Percentiles rank a stretch among this genome's conserved stretches.
phyloP scores from a whole-genome alignment of 2,797 vertebrate genomes.

The Schizopygopsis pylzovi region DNA sequence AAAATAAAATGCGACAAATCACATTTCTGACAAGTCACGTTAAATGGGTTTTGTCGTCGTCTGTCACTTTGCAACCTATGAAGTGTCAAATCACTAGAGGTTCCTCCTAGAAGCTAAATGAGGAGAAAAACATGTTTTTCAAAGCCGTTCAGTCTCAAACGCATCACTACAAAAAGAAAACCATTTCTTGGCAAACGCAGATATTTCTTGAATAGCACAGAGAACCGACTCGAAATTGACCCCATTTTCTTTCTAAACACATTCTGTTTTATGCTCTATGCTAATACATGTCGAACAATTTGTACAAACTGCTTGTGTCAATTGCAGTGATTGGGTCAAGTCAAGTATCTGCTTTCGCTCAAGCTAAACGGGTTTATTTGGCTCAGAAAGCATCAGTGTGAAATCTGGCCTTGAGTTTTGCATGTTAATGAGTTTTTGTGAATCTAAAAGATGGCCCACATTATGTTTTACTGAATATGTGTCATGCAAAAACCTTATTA shows the following conservation, averaged over 20 bases:
- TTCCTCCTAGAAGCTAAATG: conserved; percentile 23
- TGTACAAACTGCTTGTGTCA: conserved; percentile 12
- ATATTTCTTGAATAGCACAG: neutral
- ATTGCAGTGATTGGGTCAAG: conserved; percentile 30
- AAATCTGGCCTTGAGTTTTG: conserved; percentile 28
- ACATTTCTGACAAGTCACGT: conserved; percentile 4
- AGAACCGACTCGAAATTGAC: neutral
- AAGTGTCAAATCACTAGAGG: conserved; percentile 10
- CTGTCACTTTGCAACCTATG: conserved; percentile 23
- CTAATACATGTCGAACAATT: neutral
- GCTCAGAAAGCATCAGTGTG: conserved; percentile 3
- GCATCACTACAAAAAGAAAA: conserved; percentile 28
- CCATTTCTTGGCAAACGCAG: neutral
- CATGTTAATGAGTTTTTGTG: conserved; percentile 14
- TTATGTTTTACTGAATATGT: neutral
- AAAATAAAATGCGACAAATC: neutral
- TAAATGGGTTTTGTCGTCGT: conserved; percentile 17
- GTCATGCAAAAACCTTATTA: conserved; percentile 19
- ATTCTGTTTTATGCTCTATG: neutral
- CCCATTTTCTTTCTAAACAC: neutral
- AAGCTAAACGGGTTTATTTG: conserved; percentile 26
- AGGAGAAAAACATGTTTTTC: neutral
- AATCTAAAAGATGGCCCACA: conserved; percentile 24
- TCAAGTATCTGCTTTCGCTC: conserved; percentile 15
- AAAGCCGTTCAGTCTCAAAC: conserved; percentile 12